Evolutionary conservation across 2,113 vertebrate species (phyloP).

Genomic region (Damaliscus lunatus): DNA sequence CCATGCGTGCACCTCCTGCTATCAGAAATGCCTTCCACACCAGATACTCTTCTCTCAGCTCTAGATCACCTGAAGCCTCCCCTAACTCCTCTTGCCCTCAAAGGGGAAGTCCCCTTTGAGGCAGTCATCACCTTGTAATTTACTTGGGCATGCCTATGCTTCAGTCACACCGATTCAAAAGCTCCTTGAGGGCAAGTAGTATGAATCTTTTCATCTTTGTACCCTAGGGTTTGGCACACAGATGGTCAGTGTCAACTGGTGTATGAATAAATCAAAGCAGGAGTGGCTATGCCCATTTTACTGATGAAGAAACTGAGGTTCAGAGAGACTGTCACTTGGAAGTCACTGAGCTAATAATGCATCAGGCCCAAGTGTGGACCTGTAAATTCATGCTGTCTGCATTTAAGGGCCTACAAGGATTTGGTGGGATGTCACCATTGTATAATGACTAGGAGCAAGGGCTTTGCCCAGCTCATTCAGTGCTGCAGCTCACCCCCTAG

Average conservation of each 20-base stretch:
- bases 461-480: background rate
- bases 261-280: background rate
- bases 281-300: background rate
- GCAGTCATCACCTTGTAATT: background rate
- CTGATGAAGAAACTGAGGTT: background rate
- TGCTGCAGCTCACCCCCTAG: background rate
- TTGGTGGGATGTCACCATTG: rapidly evolving
- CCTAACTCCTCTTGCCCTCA: no score
- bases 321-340: background rate
- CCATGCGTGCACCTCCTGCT: background rate
- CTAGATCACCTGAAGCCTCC: background rate
- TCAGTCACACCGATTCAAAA: background rate
- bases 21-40: background rate
- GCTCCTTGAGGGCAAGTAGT: background rate
- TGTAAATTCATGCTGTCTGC: background rate
- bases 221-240: background rate
- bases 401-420: background rate
- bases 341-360: background rate
- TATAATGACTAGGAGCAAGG: background rate
- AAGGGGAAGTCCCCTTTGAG: background rate
- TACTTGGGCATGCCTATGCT: background rate
- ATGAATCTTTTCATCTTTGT: background rate
- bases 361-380: background rate
- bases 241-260: no score
- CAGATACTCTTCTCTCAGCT: background rate